Conservation (phyloP, 1,140 invertebrate species). For the Subanguina moxae region DNA sequence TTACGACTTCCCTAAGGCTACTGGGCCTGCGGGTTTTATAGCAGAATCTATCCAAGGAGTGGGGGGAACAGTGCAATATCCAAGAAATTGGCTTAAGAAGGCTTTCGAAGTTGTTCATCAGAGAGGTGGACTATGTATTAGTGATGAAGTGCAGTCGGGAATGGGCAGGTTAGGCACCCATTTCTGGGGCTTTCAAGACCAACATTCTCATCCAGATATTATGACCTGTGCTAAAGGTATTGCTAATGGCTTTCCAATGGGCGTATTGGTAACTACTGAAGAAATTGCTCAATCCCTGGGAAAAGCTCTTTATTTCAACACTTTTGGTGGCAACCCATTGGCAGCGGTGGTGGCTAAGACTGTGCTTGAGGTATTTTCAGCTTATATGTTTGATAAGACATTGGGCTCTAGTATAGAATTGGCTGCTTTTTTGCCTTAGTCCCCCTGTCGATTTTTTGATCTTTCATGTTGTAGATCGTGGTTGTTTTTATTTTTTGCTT, state of each 20-base stretch:
- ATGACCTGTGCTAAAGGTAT: slow-evolving; percentile 66
- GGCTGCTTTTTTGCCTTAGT: too few species aligned
- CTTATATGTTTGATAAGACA: too few species aligned
- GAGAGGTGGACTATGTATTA: slow-evolving; percentile 79
- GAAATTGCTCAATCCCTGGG: slow-evolving; percentile 73
- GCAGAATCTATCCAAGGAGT: slow-evolving; percentile 87
- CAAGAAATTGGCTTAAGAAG: slow-evolving; percentile 77
- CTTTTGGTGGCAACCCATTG: slow-evolving; percentile 88
- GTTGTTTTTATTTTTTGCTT: too few species aligned
- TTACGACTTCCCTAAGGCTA: slow-evolving; percentile 71
- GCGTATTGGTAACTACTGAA: slow-evolving; percentile 82
- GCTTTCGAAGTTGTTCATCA: slow-evolving; percentile 74
- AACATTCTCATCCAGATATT: slow-evolving; percentile 84
- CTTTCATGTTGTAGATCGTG: too few species aligned
- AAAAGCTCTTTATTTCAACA: slow-evolving; percentile 83
- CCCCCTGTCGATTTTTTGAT: too few species aligned
- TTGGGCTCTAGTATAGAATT: too few species aligned
- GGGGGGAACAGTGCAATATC: slow-evolving; percentile 83
- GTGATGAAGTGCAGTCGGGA: slow-evolving; percentile 87
- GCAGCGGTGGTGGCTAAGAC: slow-evolving; percentile 79
- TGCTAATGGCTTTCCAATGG: slow-evolving; percentile 73
- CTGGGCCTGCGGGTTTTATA: slow-evolving; percentile 76
- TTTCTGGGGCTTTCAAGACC: slow-evolving; percentile 88
- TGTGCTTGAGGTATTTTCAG: slow-evolving; percentile 84
- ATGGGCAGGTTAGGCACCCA: slow-evolving; percentile 87